Percentiles rank a stretch among this genome's conserved stretches.
These are phyloP conservation scores for Euura saliciscinereae DNA, from an alignment of 1,140 invertebrate species.

Conservation along the genomic window DNA sequence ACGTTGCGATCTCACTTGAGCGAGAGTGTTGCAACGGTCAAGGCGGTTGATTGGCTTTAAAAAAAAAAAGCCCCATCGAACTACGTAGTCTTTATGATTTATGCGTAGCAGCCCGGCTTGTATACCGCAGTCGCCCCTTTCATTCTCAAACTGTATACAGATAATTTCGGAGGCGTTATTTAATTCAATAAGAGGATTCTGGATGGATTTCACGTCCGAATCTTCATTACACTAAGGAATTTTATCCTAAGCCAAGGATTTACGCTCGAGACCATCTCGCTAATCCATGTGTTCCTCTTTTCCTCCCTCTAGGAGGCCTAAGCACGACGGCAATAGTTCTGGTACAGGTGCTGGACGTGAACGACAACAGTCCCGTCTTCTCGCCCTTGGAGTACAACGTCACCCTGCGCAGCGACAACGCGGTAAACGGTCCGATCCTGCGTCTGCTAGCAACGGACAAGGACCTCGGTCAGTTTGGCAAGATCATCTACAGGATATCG, in stretches of 20 bases:
- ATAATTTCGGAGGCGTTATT: slow-evolving; percentile 38
- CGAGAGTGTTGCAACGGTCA: slow-evolving; percentile 15
- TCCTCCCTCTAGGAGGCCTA: slow-evolving; percentile 78
- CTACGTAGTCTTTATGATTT: slow-evolving; percentile 40
- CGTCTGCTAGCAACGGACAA: slow-evolving; percentile 84
- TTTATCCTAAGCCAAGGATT: not conserved
- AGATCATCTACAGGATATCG: slow-evolving; percentile 80
- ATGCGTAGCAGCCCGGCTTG: slow-evolving; percentile 47
- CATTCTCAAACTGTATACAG: not conserved
- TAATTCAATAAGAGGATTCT: slow-evolving; percentile 50
- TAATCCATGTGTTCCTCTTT: slow-evolving; percentile 49
- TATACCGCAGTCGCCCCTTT: slow-evolving; percentile 17
- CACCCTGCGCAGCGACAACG: slow-evolving; percentile 73
- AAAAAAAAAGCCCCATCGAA: slow-evolving; percentile 46
- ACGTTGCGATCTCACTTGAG: slow-evolving; percentile 3
- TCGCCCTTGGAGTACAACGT: slow-evolving; percentile 87
- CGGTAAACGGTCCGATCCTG: slow-evolving; percentile 70
- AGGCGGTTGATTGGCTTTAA: slow-evolving; percentile 47
- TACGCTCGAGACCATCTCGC: not conserved
- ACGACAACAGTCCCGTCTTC: slow-evolving; percentile 92
- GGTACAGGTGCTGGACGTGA: slow-evolving; percentile 89
- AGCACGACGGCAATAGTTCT: slow-evolving; percentile 92
- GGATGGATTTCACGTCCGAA: not conserved
- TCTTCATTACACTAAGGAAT: not conserved
- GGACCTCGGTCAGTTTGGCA: slow-evolving; percentile 85